phyloP scores from a whole-genome alignment of 2,888 invertebrate species.

The Petrophora chlorosata region DNA sequence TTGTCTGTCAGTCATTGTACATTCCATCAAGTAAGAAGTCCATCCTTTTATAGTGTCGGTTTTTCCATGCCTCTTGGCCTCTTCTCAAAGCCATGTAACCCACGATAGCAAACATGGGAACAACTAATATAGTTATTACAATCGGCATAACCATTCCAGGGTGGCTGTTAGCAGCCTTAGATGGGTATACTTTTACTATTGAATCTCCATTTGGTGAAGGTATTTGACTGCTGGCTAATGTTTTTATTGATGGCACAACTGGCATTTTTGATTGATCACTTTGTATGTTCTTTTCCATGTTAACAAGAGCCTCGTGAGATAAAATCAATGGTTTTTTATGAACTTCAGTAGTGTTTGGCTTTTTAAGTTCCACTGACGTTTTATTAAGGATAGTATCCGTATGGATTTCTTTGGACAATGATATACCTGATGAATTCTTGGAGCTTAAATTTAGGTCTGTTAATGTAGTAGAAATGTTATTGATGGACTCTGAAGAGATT shows the following conservation, averaged over 20 bases:
- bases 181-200: conserved; percentile 39
- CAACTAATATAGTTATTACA: conserved; percentile 88
- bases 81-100: conserved; percentile 87
- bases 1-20: conserved; percentile 87
- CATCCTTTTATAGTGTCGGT: conserved; percentile 93
- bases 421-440: conserved; percentile 22
- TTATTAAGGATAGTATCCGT: conserved; percentile 5
- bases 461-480: background rate
- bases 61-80: conserved; percentile 93
- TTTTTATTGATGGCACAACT: conserved; percentile 44
- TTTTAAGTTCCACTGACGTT: conserved; percentile 14
- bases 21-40: conserved; percentile 95
- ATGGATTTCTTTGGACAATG: conserved; percentile 2
- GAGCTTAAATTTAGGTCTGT: conserved; percentile 17
- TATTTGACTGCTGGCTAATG: conserved; percentile 45
- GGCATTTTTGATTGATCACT: conserved; percentile 33
- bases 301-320: conserved; percentile 56
- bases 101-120: conserved; percentile 88
- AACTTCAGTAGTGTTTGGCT: conserved; percentile 34
- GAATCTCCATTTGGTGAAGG: conserved; percentile 43
- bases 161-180: conserved; percentile 60
- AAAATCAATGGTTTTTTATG: conserved; percentile 61
- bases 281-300: conserved; percentile 42
- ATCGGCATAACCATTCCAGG: conserved; percentile 89
- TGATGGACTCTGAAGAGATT: conserved; percentile 13